Evolutionary conservation across 2,797 vertebrate genomes (phyloP).

Genomic region (Phrynocephalus guinanensis): DNA sequence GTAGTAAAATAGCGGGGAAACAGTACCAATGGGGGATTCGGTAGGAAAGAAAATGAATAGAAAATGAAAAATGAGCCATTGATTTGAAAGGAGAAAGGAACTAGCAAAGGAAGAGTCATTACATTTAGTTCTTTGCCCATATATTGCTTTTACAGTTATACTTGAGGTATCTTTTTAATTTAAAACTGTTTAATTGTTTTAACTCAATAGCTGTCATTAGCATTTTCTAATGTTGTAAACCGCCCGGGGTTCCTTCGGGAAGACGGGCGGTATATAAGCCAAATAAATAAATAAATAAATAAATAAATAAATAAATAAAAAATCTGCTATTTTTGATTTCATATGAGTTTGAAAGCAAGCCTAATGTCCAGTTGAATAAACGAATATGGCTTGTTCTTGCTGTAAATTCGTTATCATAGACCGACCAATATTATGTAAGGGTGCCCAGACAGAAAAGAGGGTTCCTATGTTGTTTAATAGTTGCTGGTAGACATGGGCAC

Average conservation of each 20-base stretch:
- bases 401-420: background rate
- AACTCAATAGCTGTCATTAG: too few species aligned
- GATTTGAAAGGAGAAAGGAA: conserved; percentile 40
- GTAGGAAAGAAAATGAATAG: conserved; percentile 28
- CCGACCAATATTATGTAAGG: background rate
- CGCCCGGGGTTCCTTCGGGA: too few species aligned
- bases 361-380: background rate
- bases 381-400: background rate
- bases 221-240: too few species aligned
- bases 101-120: background rate
- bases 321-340: conserved; percentile 27
- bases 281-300: too few species aligned
- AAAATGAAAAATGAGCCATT: conserved; percentile 35
- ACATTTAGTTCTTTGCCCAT: conserved; percentile 5
- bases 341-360: conserved; percentile 18
- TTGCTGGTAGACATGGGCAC: too few species aligned
- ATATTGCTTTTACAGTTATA: background rate
- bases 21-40: background rate
- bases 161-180: conserved; percentile 37
- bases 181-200: too few species aligned
- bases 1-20: conserved; percentile 32
- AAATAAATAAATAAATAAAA: too few species aligned
- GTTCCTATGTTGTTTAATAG: too few species aligned
- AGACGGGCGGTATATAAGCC: too few species aligned
- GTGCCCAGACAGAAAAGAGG: too few species aligned